These are phyloP conservation scores for Aphelocoma californica DNA, from an alignment of 2,797 vertebrate species.

Conservation along the genomic window DNA sequence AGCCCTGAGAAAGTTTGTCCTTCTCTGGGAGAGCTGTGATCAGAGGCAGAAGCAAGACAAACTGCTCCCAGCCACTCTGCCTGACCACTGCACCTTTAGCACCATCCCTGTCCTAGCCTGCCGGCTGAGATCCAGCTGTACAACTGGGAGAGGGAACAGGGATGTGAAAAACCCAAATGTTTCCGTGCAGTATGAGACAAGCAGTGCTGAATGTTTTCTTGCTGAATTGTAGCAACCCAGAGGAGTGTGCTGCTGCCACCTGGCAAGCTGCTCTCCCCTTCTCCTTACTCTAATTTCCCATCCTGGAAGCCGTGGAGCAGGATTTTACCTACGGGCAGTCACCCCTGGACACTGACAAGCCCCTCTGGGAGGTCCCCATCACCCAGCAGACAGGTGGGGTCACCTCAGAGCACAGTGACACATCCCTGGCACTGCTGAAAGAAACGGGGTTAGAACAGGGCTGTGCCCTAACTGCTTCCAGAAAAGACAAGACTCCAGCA, in stretches of 20 bases:
- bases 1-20: background rate
- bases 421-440: background rate
- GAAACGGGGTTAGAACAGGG: rapidly evolving
- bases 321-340: rapidly evolving
- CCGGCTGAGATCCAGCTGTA: background rate
- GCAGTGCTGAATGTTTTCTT: background rate
- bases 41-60: background rate
- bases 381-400: background rate
- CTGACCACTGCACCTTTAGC: background rate
- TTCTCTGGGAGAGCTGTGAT: background rate
- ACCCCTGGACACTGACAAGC: rapidly evolving
- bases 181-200: background rate
- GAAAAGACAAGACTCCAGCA: background rate
- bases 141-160: rapidly evolving
- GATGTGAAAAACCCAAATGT: background rate
- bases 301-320: rapidly evolving
- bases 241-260: rapidly evolving
- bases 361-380: background rate
- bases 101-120: rapidly evolving
- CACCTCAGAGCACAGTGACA: rapidly evolving
- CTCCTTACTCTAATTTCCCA: background rate
- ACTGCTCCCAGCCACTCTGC: background rate
- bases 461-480: background rate
- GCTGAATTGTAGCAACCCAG: background rate
- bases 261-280: background rate